A percentile compares a stretch with the other conserved stretches of the same genome.
phyloP scores from a whole-genome alignment of 2,797 vertebrate genomes.

The Argentina silus region DNA sequence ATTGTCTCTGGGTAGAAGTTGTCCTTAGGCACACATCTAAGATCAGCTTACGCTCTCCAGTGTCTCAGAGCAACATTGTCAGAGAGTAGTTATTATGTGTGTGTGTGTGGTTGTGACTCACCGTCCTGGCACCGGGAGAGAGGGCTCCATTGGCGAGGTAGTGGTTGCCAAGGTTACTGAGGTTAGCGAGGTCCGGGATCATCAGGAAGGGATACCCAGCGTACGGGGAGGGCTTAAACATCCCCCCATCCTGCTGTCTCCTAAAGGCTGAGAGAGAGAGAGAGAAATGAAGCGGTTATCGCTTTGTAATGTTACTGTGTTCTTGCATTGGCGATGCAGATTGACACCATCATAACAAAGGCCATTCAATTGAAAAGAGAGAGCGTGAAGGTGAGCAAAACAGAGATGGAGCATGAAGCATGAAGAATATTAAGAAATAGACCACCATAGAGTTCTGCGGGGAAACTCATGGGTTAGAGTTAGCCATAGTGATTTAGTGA shows the following conservation, averaged over 20 bases:
- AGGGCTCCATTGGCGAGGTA: conserved; percentile 84
- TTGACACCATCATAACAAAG: neutral
- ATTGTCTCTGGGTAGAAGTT: neutral
- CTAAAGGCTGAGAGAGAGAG: conserved; percentile 71
- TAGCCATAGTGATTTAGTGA: neutral
- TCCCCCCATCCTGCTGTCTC: conserved; percentile 81
- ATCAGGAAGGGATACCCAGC: conserved; percentile 91
- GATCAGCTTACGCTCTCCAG: neutral
- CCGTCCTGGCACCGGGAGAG: conserved; percentile 81
- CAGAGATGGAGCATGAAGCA: neutral
- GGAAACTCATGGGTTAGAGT: neutral
- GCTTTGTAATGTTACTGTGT: neutral
- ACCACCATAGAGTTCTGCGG: neutral
- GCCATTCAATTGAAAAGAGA: neutral
- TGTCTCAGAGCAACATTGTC: neutral
- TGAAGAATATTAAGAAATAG: neutral
- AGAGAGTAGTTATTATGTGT: neutral
- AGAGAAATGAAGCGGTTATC: neutral
- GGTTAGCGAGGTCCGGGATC: conserved; percentile 86
- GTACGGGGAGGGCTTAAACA: conserved; percentile 84
- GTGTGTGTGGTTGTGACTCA: conserved; percentile 64
- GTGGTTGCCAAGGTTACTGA: conserved; percentile 67
- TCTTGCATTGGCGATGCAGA: too few relatives aligned
- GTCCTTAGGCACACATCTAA: neutral
- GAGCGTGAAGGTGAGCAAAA: neutral